Evolutionary conservation across 2,797 vertebrate genomes (phyloP), one percentile per base, ranked within the genome.

Genomic region (Nyctalus aviator): DNA sequence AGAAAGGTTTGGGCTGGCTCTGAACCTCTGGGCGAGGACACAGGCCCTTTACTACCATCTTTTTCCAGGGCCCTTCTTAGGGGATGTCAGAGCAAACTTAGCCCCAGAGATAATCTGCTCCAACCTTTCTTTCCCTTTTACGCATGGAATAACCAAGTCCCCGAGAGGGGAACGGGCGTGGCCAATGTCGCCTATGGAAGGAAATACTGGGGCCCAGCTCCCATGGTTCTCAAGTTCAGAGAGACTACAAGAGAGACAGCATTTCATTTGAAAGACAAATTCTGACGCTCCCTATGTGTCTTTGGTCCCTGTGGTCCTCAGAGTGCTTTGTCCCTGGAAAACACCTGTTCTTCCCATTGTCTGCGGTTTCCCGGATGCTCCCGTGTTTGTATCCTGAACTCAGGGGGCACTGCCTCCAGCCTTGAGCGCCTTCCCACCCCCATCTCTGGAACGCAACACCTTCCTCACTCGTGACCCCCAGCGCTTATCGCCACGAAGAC

Each of bases 261-360:
- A n/a, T 37, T 57, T 93, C 32, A 66, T 20, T 41, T 57, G 13
- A 57, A 73, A 69, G 35, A 62, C n/a, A 66, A 41, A 59, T 6
- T 0, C 35, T 14, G 27, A 84, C 1, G 15, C 35, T 6, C 23
- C 2, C 48, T 5, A 10, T 0, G 0, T 77, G 30, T 37, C 35
- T 35, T 48, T 7, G 17, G 27, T 68, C 27, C 6, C 66, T 23
- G 11, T 55, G 50, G 32, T 37, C 66, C 2, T 48, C 21, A 44
- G 20, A 59, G 78, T 46, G 6, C 3, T 73, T 66, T 48, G 20
- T 0, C 1, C 21, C 23, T 72, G 30, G 48, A 59, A 77, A 87
- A n/a, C 23, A 13, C 13, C 6, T 44, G 18, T 59, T 59, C 17
- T 92, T 57, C 44, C n/a, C 5, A 1, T n/a, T 53, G 25, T 75